Percentiles rank a stretch among this genome's conserved stretches.
Evolutionary conservation across 1,140 invertebrate genomes (phyloP).

Genomic region (Drosophila parvula): DNA sequence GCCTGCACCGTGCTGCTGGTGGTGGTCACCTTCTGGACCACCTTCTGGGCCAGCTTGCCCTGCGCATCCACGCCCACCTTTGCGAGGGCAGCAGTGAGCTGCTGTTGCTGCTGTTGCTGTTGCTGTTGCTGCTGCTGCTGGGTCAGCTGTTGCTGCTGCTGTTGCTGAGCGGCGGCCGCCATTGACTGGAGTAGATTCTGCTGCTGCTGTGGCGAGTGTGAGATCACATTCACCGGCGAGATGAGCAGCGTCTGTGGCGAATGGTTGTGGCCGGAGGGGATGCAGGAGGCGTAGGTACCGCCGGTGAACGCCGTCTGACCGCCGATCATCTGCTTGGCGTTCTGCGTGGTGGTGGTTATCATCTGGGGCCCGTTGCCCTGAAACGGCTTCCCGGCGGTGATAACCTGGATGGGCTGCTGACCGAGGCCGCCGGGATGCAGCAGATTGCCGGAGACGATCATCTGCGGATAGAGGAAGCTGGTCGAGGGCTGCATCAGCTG

Average conservation of each 20-base stretch:
- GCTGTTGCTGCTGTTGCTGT: conserved; percentile 61
- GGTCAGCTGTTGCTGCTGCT: conserved; percentile 64
- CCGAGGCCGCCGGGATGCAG: conserved; percentile 90
- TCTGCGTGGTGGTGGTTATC: conserved; percentile 89
- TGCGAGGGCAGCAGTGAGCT: conserved; percentile 63
- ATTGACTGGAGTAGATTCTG: conserved; percentile 80
- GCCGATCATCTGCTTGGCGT: conserved; percentile 87
- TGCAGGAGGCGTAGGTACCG: conserved; percentile 86
- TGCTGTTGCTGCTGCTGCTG: conserved; percentile 50
- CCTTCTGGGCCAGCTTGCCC: conserved; percentile 85
- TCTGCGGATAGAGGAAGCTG: conserved; percentile 91
- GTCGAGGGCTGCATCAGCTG: conserved; percentile 93
- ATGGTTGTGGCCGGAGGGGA: conserved; percentile 90
- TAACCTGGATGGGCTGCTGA: conserved; percentile 90
- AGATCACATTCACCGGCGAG: conserved; percentile 89
- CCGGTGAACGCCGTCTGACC: conserved; percentile 85
- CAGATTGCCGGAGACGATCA: conserved; percentile 92
- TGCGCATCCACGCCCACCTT: conserved; percentile 62
- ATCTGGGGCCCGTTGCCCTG: conserved; percentile 91
- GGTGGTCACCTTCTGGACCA: conserved; percentile 85
- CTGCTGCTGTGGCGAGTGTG: conserved; percentile 87
- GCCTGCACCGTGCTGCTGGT: conserved; percentile 82
- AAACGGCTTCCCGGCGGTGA: conserved; percentile 92
- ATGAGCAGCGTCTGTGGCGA: conserved; percentile 93
- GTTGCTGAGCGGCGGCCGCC: conserved; percentile 53